Conservation (phyloP, 2,888 invertebrate genomes). For the Zaprionus bogoriensis region DNA sequence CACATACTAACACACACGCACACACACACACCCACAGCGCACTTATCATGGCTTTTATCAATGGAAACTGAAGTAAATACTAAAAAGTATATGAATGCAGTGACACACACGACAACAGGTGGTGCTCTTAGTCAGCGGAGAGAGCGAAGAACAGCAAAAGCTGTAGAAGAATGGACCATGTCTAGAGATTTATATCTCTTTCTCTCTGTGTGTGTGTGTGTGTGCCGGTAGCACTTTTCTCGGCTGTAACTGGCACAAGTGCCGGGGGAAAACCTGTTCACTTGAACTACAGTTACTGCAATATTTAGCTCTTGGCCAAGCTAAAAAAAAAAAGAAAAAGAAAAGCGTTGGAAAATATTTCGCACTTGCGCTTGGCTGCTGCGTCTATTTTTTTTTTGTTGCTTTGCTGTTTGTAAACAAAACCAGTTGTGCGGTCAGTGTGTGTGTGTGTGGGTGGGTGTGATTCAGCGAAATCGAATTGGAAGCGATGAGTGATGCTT, state of each 20-base stretch:
- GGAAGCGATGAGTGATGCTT: conserved; percentile 1
- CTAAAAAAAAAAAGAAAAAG: conserved; percentile 15
- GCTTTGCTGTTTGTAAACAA: conserved; percentile 61
- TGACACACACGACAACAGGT: conserved; percentile 68
- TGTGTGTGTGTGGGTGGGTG: conserved; percentile 36
- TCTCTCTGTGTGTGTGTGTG: not conserved
- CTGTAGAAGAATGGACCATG: not conserved
- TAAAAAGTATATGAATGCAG: conserved; percentile 4
- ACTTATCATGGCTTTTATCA: conserved; percentile 60
- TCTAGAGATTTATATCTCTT: not conserved
- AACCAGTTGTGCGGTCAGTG: conserved; percentile 54
- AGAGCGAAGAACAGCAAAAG: not conserved
- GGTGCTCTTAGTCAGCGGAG: conserved; percentile 58
- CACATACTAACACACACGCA: not conserved
- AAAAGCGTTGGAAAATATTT: conserved; percentile 35
- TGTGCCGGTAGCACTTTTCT: conserved; percentile 23
- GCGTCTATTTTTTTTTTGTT: not conserved
- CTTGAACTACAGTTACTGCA: not conserved
- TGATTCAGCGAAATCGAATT: conserved; percentile 6
- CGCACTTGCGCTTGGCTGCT: conserved; percentile 51
- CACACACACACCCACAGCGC: not conserved
- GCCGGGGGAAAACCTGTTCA: conserved; percentile 17
- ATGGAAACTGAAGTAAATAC: conserved; percentile 5
- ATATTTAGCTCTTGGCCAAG: not conserved
- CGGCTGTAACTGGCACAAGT: conserved; percentile 41